phyloP scores from a whole-genome alignment of 2,888 invertebrate species.

The Brassicogethes aeneus region DNA sequence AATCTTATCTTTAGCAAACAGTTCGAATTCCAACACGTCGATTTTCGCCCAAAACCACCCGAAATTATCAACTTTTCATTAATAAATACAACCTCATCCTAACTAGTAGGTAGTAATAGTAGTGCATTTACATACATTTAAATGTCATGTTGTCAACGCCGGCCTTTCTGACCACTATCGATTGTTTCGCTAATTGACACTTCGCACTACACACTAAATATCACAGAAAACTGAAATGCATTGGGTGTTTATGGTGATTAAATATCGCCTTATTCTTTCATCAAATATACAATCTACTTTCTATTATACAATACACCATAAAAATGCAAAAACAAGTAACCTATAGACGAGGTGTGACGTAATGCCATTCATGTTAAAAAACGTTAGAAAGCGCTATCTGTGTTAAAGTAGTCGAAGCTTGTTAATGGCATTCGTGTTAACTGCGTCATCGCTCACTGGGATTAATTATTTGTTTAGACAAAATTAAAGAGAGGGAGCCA shows the following conservation, averaged over 20 bases:
- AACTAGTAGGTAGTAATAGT: too few relatives aligned
- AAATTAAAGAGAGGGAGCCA: too few relatives aligned
- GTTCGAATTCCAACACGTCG: constrained; percentile 3
- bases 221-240: constrained; percentile 12
- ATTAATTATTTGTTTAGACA: too few relatives aligned
- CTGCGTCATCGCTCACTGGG: too few relatives aligned
- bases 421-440: too few relatives aligned
- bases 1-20: too few relatives aligned
- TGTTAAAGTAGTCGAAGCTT: neutral
- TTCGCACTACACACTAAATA: constrained; percentile 11
- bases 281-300: constrained; percentile 20
- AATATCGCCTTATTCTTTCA: constrained; percentile 12
- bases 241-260: constrained; percentile 14
- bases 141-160: constrained; percentile 3
- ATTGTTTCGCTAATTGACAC: constrained; percentile 7
- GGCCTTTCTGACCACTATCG: constrained; percentile 2
- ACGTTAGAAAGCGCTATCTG: neutral
- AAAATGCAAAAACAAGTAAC: constrained; percentile 21
- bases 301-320: constrained; percentile 21
- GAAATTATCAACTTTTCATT: too few relatives aligned
- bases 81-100: constrained; percentile 7
- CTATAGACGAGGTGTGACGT: constrained; percentile 16
- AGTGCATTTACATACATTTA: neutral
- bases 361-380: constrained; percentile 6
- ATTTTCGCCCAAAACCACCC: neutral